phyloP scores from a whole-genome alignment of 2,888 invertebrate genomes.

The Drosophila rubida region DNA sequence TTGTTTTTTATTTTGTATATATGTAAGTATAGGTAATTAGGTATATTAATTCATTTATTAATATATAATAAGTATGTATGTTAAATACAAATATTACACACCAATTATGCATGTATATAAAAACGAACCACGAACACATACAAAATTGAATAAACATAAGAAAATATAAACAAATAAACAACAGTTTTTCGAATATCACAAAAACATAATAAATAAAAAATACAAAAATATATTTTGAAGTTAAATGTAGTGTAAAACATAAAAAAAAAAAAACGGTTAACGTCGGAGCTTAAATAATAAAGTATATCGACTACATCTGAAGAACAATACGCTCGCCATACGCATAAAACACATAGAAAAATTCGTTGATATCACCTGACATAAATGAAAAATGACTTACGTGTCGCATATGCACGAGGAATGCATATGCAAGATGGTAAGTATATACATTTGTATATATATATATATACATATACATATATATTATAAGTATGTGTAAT shows the following conservation, averaged over 20 bases:
- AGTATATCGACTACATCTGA: constrained; percentile 15
- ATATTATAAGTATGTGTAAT: constrained; percentile 24
- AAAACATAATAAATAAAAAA: constrained; percentile 38
- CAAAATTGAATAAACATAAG: constrained; percentile 41
- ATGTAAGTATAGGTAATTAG: constrained; percentile 66
- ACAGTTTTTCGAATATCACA: constrained; percentile 60
- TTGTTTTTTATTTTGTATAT: constrained; percentile 54
- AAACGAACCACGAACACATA: constrained; percentile 67
- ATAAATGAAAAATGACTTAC: constrained; percentile 72
- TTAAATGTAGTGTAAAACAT: too few relatives aligned
- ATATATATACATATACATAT: constrained; percentile 20
- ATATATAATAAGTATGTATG: constrained; percentile 62
- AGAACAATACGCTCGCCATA: constrained; percentile 9
- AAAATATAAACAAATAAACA: constrained; percentile 51
- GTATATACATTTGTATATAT: constrained; percentile 18
- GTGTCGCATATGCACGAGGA: constrained; percentile 37
- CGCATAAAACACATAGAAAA: constrained; percentile 62
- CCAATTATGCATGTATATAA: constrained; percentile 34
- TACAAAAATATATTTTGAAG: neutral
- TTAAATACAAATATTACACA: constrained; percentile 24
- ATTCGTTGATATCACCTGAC: constrained; percentile 82
- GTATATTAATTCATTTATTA: constrained; percentile 73
- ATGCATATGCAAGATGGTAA: constrained; percentile 14
- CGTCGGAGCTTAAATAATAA: constrained; percentile 38
- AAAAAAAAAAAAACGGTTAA: constrained; percentile 13